These are phyloP conservation scores for Eurystomus glaucurus DNA, from an alignment of 2,797 vertebrate genomes.

Conservation along the genomic window DNA sequence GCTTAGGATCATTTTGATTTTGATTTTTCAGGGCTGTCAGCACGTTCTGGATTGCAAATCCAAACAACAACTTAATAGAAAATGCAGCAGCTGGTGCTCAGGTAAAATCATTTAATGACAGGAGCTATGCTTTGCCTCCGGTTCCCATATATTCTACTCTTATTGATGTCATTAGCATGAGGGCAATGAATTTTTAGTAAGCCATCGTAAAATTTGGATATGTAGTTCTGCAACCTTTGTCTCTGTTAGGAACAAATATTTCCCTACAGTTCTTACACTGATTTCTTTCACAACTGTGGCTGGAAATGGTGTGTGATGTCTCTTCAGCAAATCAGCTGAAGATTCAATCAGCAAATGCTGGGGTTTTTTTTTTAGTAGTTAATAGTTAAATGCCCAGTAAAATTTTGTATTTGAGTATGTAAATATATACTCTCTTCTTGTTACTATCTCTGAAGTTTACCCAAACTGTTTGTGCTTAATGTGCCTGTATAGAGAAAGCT, in stretches of 20 bases:
- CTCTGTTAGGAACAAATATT: not conserved
- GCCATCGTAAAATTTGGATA: not conserved
- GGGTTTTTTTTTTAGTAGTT: not conserved
- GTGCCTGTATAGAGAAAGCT: not conserved
- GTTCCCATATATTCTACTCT: not conserved
- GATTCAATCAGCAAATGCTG: not conserved
- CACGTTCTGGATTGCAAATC: constrained; percentile 96
- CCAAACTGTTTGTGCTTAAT: not conserved
- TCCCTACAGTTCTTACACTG: not conserved
- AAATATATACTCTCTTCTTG: not conserved
- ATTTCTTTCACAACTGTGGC: not conserved
- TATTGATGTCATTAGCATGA: not conserved
- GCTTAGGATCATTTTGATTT: constrained; percentile 62
- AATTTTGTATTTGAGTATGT: not conserved
- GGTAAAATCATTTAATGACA: constrained; percentile 48
- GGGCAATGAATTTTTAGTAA: not conserved
- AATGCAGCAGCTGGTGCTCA: constrained; percentile 89
- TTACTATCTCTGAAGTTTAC: not conserved
- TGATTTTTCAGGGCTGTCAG: constrained; percentile 89
- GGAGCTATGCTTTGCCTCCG: not conserved
- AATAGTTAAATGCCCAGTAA: not conserved
- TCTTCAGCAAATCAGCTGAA: not conserved
- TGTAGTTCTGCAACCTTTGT: not conserved
- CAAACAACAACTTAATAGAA: constrained; percentile 93
- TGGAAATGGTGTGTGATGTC: not conserved